Percentiles rank a stretch among this genome's conserved stretches.
Evolutionary conservation across 1,140 invertebrate species (phyloP).

Genomic region (Anthonomus grandis): DNA sequence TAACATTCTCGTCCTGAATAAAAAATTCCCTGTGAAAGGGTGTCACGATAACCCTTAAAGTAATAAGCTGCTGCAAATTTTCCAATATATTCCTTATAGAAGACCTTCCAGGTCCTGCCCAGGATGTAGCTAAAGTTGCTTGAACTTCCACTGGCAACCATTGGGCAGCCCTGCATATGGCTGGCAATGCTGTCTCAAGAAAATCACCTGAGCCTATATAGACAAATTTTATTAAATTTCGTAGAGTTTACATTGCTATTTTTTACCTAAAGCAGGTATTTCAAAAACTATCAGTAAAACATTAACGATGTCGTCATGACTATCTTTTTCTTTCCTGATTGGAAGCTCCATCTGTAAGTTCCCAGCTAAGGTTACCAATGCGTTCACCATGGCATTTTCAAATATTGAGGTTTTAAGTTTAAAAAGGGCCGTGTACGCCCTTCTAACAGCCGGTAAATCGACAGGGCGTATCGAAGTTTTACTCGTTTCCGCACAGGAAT

Average conservation of each 20-base stretch:
- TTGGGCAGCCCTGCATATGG: constrained; percentile 74
- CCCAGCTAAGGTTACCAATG: constrained; percentile 69
- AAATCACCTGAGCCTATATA: constrained; percentile 66
- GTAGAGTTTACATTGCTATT: constrained; percentile 5
- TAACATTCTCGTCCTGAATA: constrained; percentile 79
- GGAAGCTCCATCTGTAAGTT: constrained; percentile 72
- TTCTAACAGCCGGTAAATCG: constrained; percentile 60
- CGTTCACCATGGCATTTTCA: constrained; percentile 74
- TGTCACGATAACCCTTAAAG: constrained; percentile 72
- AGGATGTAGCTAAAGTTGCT: constrained; percentile 73
- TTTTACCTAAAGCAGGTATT: constrained; percentile 72
- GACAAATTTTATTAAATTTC: background rate
- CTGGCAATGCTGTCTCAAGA: constrained; percentile 76
- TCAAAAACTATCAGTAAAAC: constrained; percentile 87
- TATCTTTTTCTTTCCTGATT: constrained; percentile 54
- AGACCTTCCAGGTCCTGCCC: constrained; percentile 69
- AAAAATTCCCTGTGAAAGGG: constrained; percentile 70
- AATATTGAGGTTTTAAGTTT: constrained; percentile 51
- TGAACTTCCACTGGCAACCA: constrained; percentile 72
- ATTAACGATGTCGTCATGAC: constrained; percentile 61
- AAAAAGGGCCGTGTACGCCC: constrained; percentile 62
- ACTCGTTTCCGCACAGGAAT: constrained; percentile 54
- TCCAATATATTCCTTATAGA: constrained; percentile 72
- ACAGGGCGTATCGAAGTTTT: constrained; percentile 30
- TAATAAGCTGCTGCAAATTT: constrained; percentile 84